Percentiles rank a stretch among this genome's conserved stretches.
Evolutionary conservation across 2,113 vertebrate genomes (phyloP).

Genomic region (Trogon melanurus): DNA sequence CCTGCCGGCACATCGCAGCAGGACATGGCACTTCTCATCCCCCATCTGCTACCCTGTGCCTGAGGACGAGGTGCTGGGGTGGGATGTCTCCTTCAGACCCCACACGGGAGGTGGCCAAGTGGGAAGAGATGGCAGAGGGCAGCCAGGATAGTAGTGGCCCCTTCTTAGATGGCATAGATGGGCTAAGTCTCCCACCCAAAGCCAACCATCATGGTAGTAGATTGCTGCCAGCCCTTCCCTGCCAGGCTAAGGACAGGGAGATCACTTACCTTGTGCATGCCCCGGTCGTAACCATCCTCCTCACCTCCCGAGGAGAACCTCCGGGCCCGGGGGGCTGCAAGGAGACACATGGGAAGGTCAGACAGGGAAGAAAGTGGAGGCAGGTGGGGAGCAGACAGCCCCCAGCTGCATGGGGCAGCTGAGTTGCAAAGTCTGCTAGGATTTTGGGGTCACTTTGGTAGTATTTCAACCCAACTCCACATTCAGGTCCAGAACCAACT

Average conservation of each 20-base stretch:
- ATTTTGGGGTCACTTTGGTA: not conserved
- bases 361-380: not conserved
- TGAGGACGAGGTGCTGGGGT: not conserved
- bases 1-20: rapidly evolving
- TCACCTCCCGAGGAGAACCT: conserved; percentile 86
- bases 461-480: not conserved
- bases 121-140: not conserved
- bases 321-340: conserved; percentile 80
- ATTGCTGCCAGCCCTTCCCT: not conserved
- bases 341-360: not conserved
- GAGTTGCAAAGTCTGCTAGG: not conserved
- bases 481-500: not conserved
- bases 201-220: rapidly evolving
- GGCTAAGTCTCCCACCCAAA: not conserved
- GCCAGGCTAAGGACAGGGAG: not conserved
- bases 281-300: conserved; percentile 83
- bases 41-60: not conserved
- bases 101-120: rapidly evolving
- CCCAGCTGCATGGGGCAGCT: rapidly evolving
- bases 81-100: not conserved
- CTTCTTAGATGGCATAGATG: not conserved
- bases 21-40: not conserved
- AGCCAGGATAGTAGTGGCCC: not conserved
- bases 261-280: conserved; percentile 82
- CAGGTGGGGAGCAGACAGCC: not conserved